Base-by-base conservation (phyloP, 2,888 invertebrate species). In the Macrosoma leucophasiata region DNA sequence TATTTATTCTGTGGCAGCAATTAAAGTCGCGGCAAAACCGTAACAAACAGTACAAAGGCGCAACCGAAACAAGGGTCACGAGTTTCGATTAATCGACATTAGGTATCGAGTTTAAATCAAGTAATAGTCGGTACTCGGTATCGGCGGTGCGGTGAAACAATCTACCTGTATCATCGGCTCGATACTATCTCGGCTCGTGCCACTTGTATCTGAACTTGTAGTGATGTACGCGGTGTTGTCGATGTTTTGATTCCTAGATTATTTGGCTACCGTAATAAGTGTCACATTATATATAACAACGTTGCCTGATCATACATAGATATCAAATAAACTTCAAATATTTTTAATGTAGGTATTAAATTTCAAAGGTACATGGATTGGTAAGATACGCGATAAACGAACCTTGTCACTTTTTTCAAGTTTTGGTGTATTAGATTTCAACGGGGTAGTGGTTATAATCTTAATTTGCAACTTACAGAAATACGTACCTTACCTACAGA, bases 111-210 rank as follows among this genome's bases (percentile, higher is more conserved):
- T 7, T 18, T 18, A 18, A 5, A 18, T 7, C 1, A 18, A 18
- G 8, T 18, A 18, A 7, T 18, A 29, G 26, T 35, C 49, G 36
- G 47, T 54, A 57, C 62, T 58, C 45, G 51, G 43, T 56, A 55
- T 50, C 49, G 48, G 53, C 55, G 62, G 57, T 62, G 62, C 62
- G 68, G 77, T 66, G 72, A 76, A 77, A 78, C 77, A 75, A 82
- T 82, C 78, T 74, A 56, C 63, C 73, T 70, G 81, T 79, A 75
- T 76, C 79, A 79, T 81, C 79, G 69, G 62, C 55, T 58, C 60
- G 81, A 82, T 81, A 62, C 50, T 69, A 81, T 82, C 82, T 62
- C 40, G 55, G 72, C 81, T 69, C 82, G 82, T 79, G 82, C 81
- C 77, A 74, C 75, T 78, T 77, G 78, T 76, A 72, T 45, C 41